Base-by-base conservation (phyloP, 2,888 invertebrate genomes). In the Diadegma fenestrale region DNA sequence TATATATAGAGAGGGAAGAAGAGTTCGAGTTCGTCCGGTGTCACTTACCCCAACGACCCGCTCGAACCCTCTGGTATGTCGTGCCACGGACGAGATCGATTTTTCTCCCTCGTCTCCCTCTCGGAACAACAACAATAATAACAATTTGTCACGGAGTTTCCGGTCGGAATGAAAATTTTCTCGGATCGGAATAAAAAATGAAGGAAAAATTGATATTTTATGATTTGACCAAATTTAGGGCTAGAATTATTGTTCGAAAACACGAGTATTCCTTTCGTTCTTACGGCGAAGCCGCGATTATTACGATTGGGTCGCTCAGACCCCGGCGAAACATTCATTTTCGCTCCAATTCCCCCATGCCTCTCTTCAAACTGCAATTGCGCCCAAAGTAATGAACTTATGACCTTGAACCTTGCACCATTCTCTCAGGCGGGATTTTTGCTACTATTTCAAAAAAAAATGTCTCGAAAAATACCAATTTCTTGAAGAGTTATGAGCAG, bases 1-100 rank as follows among this genome's bases (percentile, higher is more conserved):
- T 93, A 93, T 93, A 93, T 93, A 93, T 93, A 93, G 93, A 91
- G 91, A 48, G 71, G 90, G 88, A 72, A 64, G 72, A 63, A 73
- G 72, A 69, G 66, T 69, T 77, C 76, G 92, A 93, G 93, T 93
- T 93, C 92, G 92, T 89, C 89, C 90, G 91, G 92, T 93, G 93
- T 93, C 93, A 92, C 92, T 92, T 93, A 93, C 93, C 93, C 90
- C 85, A 82, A 51, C 66, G 82, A 82, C 79, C 81, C 72, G 76
- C 80, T 63, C 84, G 78, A 73, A 63, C 72, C 72, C 68, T 58
- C 19, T 48, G 84, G 77, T 69, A 90, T 89, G 90, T 87, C 86
- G 66, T 80, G 75, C 85, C 87, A 85, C 66, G 63, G 48, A 63
- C 61, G 61, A 54, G 54, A 45, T 82, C 69, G 68, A 61, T 77